A percentile compares a stretch with the other conserved stretches of the same genome.
Evolutionary conservation across 2,113 vertebrate species (phyloP).

Genomic region (Poecile atricapillus): DNA sequence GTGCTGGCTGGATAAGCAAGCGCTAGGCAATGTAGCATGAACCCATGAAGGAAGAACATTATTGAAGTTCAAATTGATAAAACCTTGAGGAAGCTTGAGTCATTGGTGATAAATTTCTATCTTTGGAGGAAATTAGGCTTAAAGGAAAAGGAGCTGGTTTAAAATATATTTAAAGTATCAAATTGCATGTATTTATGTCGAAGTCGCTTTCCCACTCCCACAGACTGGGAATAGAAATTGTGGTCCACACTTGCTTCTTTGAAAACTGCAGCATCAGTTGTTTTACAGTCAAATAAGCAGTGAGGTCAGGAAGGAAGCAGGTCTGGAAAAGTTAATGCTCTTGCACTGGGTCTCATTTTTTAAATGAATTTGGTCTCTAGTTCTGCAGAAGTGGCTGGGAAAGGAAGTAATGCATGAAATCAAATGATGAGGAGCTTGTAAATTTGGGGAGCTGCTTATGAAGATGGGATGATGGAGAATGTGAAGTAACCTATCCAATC

Average conservation of each 20-base stretch:
- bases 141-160: background rate
- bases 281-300: constrained; percentile 22
- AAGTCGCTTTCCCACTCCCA: constrained; percentile 10
- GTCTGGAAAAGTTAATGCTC: background rate
- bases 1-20: background rate
- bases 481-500: background rate
- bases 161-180: constrained; percentile 23
- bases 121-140: constrained; percentile 12
- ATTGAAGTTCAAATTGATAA: constrained; percentile 24
- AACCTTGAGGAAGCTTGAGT: constrained; percentile 13
- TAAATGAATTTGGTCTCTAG: background rate
- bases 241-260: background rate
- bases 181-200: background rate
- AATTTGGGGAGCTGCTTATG: background rate
- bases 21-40: background rate
- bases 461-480: background rate
- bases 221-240: constrained; percentile 14
- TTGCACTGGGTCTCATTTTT: background rate
- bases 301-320: constrained; percentile 3
- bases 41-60: background rate
- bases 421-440: background rate
- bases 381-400: background rate
- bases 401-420: constrained; percentile 24
- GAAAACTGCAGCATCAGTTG: constrained; percentile 31
- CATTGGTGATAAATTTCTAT: constrained; percentile 1